Base-by-base conservation (phyloP, 2,797 vertebrate species). In the Halcyon chelicuti region DNA sequence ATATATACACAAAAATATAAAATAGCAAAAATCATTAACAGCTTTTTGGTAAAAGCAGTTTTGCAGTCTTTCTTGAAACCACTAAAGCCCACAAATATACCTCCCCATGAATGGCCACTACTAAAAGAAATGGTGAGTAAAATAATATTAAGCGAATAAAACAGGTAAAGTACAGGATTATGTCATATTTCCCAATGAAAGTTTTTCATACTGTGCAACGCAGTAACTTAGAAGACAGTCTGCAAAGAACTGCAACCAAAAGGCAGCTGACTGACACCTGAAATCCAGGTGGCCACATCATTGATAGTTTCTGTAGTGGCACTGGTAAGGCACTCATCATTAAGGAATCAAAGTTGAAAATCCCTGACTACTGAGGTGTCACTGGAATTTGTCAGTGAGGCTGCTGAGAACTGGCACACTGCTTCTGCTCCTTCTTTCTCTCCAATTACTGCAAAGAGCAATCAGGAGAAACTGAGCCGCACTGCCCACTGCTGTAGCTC, bases 281-380 rank as follows among this genome's bases (percentile, higher is more conserved):
- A 51, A 82, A 70, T 33, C 37, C 76, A 77, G 25, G 60, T 52
- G 47, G 25, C 47, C 8, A 6, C 22, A 6, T 21, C 19, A 70
- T 28, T 0, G 0, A 58, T 62, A 42, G 46, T 44, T 33, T 35
- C 39, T 1, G 2, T 44, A 33, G 1, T 0, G 0, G 28, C 67
- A 28, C n/a, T 2, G 12, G 3, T 12, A 4, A 61, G 46, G 22
- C 35, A 78, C 21, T 42, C 42, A 49, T 61, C 47, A 66, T 26
- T 16, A 29, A 47, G 4, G 49, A 67, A 42, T 5, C 31, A 63
- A 33, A 88, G 61, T 42, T 67, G 72, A 49, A 66, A 85, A 46
- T 28, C 37, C 44, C 71, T 3, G 31, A 12, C 44, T 47, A 29
- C 35, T n/a, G 66, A 85, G 35, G 5, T 31, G 55, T 44, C 49